Percentiles rank a stretch among this genome's conserved stretches.
phyloP scores from a whole-genome alignment of 2,888 invertebrate species.

The Yponomeuta sedellus region DNA sequence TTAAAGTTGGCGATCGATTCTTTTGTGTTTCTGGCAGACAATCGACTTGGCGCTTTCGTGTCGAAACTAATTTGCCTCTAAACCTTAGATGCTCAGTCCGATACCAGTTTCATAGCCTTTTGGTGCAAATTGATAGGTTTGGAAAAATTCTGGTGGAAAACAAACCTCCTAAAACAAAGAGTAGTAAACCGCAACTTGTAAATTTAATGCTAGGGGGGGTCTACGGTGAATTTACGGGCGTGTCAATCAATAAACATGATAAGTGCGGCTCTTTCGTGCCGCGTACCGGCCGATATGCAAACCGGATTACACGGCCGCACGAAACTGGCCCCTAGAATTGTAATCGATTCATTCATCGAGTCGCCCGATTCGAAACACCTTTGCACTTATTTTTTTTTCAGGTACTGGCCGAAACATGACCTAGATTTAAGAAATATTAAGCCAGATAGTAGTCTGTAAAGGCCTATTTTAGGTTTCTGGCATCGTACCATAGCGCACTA shows the following conservation, averaged over 20 bases:
- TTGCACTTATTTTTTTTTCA: constrained; percentile 7
- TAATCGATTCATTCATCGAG: constrained; percentile 21
- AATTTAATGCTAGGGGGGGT: constrained; percentile 43
- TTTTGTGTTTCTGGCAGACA: constrained; percentile 56
- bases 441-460: too few species aligned
- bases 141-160: constrained; percentile 23
- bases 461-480: too few species aligned
- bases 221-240: constrained; percentile 68
- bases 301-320: constrained; percentile 64
- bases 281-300: constrained; percentile 57
- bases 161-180: constrained; percentile 43
- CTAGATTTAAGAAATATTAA: too few species aligned
- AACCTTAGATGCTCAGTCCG: constrained; percentile 52
- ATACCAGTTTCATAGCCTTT: constrained; percentile 33
- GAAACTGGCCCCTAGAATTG: constrained; percentile 27
- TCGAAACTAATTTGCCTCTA: constrained; percentile 72
- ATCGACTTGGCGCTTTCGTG: constrained; percentile 66
- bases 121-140: constrained; percentile 53
- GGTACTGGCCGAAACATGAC: too few species aligned
- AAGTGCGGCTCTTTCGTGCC: constrained; percentile 70
- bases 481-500: too few species aligned
- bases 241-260: constrained; percentile 77
- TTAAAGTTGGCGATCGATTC: constrained; percentile 58
- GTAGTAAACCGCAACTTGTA: constrained; percentile 56
- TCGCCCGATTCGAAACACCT: constrained; percentile 14